Evolutionary conservation across 2,113 vertebrate species (phyloP), one percentile per base, ranked within the genome.

Genomic region (Apteryx owenii): DNA sequence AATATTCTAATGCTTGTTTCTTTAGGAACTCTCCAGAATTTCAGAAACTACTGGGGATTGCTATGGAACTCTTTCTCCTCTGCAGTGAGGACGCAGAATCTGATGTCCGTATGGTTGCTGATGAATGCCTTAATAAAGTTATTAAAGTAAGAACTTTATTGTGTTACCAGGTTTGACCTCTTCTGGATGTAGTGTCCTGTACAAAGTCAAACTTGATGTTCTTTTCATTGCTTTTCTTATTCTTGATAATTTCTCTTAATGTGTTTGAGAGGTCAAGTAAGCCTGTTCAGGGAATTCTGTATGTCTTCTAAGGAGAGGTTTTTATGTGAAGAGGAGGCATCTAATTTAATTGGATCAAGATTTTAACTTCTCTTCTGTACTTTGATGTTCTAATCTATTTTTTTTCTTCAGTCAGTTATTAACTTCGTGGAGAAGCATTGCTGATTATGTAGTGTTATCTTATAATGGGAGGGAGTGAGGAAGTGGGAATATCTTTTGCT

Each of bases 81-180:
- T 99, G 99, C 98, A 99, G 99, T 5, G 99, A 99, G 46, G 99
- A 99, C 89, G 97, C 98, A 0, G 99, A 99, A 96, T 99, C 99
- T 8, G 99, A 99, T 81, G 99, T 99, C 90, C 98, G 99, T 81
- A 99, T 99, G 99, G 99, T 99, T 91, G 99, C 99, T 20, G 99
- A 99, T 33, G 99, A 99, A 97, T 99, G 99, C 98, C 99, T 99
- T 92, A 99, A 99, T 98, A 99, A 99, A 99, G 99, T 99, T 93
- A 99, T 99, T 83, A 99, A 99, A 98, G 99, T 99, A 98, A 98
- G 98, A 71, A 11, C 40, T 66, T 3, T 1, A 8, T 10, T 53
- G 6, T 38, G 4, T 20, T 68, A n/a, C 16, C 23, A 60, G 40
- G 31, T 85, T 44, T 16, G 16, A 26, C 20, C 8, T 62, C 12